phyloP scores from a whole-genome alignment of 2,888 invertebrate species.

The Apamea crenata region DNA sequence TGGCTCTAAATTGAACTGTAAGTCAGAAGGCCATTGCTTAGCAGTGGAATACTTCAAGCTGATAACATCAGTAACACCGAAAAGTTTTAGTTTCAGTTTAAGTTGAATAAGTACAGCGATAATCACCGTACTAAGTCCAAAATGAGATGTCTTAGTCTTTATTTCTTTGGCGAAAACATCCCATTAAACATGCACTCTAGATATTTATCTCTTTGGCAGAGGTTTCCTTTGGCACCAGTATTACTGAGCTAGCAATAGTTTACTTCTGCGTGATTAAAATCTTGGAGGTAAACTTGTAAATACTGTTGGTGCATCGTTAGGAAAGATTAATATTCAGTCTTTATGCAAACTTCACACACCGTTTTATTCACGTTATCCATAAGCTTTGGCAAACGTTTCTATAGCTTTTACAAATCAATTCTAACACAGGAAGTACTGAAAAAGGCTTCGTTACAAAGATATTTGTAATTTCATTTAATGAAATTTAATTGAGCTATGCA shows the following conservation, averaged over 20 bases:
- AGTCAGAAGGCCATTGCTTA: too few relatives aligned
- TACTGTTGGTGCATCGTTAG: constrained; percentile 11
- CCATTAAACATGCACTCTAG: constrained; percentile 53
- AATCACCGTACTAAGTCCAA: constrained; percentile 37
- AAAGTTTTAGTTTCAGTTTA: neutral
- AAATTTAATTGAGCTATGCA: too few relatives aligned
- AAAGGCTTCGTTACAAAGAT: too few relatives aligned
- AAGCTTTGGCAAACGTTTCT: too few relatives aligned
- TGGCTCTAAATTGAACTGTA: neutral
- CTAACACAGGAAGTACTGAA: too few relatives aligned
- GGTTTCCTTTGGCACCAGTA: constrained; percentile 43
- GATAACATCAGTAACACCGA: constrained; percentile 6
- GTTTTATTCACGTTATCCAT: too few relatives aligned
- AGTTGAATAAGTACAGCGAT: constrained; percentile 22
- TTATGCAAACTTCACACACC: too few relatives aligned
- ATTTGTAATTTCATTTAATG: too few relatives aligned
- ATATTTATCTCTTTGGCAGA: constrained; percentile 57
- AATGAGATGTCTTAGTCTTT: constrained; percentile 20
- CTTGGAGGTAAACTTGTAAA: constrained; percentile 7
- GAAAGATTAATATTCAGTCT: neutral
- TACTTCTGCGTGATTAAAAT: constrained; percentile 37
- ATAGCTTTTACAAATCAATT: too few relatives aligned
- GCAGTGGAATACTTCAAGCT: neutral
- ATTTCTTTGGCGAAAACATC: constrained; percentile 46
- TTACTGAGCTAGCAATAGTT: constrained; percentile 3